phyloP scores from a whole-genome alignment of 23 tunicate species.

The Corella eumyota region DNA sequence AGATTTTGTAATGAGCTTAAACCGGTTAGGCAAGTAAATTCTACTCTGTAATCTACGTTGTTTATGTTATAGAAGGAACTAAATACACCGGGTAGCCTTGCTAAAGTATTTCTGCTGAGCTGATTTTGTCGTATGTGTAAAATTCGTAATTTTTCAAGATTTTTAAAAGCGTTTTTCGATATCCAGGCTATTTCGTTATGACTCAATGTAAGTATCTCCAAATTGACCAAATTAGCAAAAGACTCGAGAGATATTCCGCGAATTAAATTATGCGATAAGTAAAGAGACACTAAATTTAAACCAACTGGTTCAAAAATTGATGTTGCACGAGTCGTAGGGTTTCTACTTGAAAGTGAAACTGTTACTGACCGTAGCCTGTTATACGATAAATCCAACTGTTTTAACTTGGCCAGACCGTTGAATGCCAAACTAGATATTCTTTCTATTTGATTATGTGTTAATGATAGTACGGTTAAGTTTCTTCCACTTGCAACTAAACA shows the following conservation, averaged over 20 bases:
- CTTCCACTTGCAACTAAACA: constrained; percentile 8
- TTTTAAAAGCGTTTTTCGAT: constrained; percentile 26
- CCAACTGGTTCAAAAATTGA: constrained; percentile 14
- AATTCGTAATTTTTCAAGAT: constrained; percentile 11
- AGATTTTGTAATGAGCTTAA: background rate
- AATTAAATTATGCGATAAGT: constrained; percentile 38
- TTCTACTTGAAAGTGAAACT: background rate
- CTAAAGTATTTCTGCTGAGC: constrained; percentile 5
- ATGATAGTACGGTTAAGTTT: constrained; percentile 13
- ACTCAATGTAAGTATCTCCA: constrained; percentile 28
- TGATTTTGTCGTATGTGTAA: constrained; percentile 39
- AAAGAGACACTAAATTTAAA: constrained; percentile 13
- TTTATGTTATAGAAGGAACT: constrained; percentile 1
- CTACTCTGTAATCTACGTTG: too few species aligned
- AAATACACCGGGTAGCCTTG: constrained; percentile 14
- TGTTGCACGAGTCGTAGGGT: too few species aligned
- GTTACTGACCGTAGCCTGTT: constrained; percentile 9
- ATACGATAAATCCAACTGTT: constrained; percentile 34
- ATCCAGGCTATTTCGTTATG: constrained; percentile 61
- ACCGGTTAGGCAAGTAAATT: too few species aligned
- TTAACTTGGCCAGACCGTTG: constrained; percentile 15
- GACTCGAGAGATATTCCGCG: constrained; percentile 18
- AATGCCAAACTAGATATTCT: constrained; percentile 23
- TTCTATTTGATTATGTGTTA: constrained; percentile 30
- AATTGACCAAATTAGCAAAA: constrained; percentile 15